Conservation (phyloP, 1,140 invertebrate genomes). For the Neodiprion virginianus region DNA sequence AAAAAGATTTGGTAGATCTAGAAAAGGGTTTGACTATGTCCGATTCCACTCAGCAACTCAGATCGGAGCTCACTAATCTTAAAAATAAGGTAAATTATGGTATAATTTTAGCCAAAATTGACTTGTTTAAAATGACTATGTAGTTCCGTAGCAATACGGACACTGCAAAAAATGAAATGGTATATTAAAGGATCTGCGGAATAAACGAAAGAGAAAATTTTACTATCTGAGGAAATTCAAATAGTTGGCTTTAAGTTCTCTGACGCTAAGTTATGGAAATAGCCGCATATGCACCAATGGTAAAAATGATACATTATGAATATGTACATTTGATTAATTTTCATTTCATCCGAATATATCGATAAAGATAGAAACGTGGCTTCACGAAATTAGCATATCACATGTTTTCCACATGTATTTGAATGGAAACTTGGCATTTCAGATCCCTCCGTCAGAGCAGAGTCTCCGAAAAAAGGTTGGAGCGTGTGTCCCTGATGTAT, state of each 20-base stretch:
- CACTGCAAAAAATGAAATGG: neutral
- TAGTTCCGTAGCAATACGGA: neutral
- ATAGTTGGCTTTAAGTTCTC: no score
- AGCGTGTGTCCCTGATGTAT: constrained; percentile 59
- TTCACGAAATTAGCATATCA: no score
- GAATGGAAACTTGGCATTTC: constrained; percentile 60
- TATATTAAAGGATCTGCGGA: neutral
- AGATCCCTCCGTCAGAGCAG: constrained; percentile 62
- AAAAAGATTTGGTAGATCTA: constrained; percentile 73
- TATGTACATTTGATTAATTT: no score
- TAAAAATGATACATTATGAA: no score
- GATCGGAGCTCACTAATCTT: constrained; percentile 68
- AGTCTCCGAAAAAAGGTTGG: constrained; percentile 61
- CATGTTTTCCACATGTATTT: constrained; percentile 30
- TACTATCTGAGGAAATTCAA: no score
- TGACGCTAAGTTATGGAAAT: no score
- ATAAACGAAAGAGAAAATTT: no score
- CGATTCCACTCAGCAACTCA: constrained; percentile 73
- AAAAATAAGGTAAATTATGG: constrained; percentile 51
- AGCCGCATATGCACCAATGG: no score
- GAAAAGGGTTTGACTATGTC: constrained; percentile 72
- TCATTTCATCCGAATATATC: no score
- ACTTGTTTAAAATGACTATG: neutral
- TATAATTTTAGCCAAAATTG: neutral
- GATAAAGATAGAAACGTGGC: no score